Evolutionary conservation across 2,113 vertebrate genomes (phyloP).

Genomic region (Rhegmatorhina hoffmannsi): DNA sequence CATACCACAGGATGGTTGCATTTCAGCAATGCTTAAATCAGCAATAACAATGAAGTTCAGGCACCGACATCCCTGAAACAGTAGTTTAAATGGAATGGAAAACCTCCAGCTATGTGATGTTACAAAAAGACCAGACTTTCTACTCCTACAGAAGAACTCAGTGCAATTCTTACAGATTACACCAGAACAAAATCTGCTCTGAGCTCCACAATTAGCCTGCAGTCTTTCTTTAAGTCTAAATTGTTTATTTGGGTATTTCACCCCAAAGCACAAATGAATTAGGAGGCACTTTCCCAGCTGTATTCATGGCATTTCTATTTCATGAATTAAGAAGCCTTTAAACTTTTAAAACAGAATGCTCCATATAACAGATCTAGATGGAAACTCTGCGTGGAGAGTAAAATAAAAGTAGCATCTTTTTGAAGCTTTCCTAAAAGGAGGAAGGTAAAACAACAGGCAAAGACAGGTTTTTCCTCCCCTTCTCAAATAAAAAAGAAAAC

Average conservation of each 20-base stretch:
- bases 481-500: neutral
- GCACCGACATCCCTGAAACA: neutral
- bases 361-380: neutral
- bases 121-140: neutral
- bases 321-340: neutral
- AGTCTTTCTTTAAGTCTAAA: neutral
- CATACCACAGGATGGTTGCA: neutral
- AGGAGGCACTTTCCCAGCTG: neutral
- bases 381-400: neutral
- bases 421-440: neutral
- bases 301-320: neutral
- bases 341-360: neutral
- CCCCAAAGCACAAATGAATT: neutral
- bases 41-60: neutral
- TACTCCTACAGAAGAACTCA: neutral
- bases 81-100: neutral
- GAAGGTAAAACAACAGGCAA: neutral
- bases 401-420: neutral
- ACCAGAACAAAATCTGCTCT: neutral
- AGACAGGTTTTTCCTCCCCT: neutral
- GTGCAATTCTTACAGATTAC: neutral
- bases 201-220: neutral
- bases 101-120: fast-evolving
- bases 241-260: neutral
- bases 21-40: slow-evolving; percentile 26